Conservation (phyloP, 2,113 vertebrate genomes). For the Ciconia boyciana region DNA sequence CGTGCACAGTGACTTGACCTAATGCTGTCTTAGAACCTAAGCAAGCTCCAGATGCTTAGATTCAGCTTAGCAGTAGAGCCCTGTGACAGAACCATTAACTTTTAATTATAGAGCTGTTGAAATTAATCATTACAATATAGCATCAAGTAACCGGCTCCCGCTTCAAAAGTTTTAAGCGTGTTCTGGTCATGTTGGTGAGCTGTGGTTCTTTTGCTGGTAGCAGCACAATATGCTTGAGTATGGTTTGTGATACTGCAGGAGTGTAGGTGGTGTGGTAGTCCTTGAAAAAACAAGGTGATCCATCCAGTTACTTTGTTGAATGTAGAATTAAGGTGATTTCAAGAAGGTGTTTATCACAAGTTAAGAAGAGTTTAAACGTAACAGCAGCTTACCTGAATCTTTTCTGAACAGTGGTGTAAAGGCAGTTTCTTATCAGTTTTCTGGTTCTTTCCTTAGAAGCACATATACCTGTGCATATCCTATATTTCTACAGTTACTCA, state of each 20-base stretch:
- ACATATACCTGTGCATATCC: not conserved
- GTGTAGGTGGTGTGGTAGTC: not conserved
- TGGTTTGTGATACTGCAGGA: not conserved
- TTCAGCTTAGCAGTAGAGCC: not conserved
- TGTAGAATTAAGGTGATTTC: not conserved
- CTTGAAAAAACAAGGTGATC: not conserved
- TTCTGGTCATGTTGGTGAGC: not conserved
- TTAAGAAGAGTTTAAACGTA: not conserved
- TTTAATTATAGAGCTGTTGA: not conserved
- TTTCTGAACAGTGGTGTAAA: not conserved
- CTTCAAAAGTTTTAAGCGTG: not conserved
- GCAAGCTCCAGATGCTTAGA: not conserved
- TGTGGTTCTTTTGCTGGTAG: not conserved
- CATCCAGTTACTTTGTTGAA: not conserved
- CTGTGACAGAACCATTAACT: not conserved
- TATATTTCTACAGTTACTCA: not conserved
- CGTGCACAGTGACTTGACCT: rapidly evolving
- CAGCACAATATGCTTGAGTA: rapidly evolving
- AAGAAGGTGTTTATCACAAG: not conserved
- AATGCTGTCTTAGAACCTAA: not conserved
- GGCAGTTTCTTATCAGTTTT: not conserved
- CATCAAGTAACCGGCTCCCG: not conserved
- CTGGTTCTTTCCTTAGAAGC: not conserved
- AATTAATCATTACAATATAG: not conserved
- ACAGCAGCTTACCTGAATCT: not conserved